Base-by-base conservation (phyloP, 37 sponge, comb jelly and placozoan genomes). In the Axinella damicornis region DNA sequence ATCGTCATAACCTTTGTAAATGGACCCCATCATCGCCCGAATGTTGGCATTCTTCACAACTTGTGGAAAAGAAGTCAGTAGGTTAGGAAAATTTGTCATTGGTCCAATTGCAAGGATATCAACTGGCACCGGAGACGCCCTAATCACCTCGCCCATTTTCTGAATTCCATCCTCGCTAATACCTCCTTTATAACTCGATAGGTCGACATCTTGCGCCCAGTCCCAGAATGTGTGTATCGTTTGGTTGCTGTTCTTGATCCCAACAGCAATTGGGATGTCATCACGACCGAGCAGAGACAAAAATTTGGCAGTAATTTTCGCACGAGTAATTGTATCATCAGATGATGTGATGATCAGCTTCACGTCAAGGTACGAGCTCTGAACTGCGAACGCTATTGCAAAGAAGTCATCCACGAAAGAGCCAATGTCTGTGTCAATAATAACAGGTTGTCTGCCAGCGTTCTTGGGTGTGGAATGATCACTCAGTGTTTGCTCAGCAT, bases 351-450 rank as follows among this genome's bases (percentile, higher is more conserved):
- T 73, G 5, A 94, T 39, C 30, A 94, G 87, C 75, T 82, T 82
- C 32, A 94, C 79, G 36, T 94, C 88, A 71, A 90, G 54, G 0
- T 79, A 34, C 34, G 33, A 32, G 71, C 71, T 85, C 73, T 76
- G 84, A 4, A 85, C 65, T 20, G 94, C 94, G 35, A 65, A 78
- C 31, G 58, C 85, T 12, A 94, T 84, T 36, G 94, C 94, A 34
- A 86, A 73, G 38, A 40, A 73, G 71, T 94, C 94, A 73, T 94
- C 94, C 35, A 83, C 56, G 34, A 73, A 81, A 1, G 84, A 78
- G 24, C 94, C 94, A 25, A 94, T 87, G 81, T 94, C 94, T 5
- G 94, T 94, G 77, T 94, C 94, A 34, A 94, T 94, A 36, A 94
- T 70, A 12, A 94, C 94, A n/a, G 92, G 91, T 9, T 46, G 46